Evolutionary conservation across 2,113 vertebrate genomes (phyloP), one percentile per base, ranked within the genome.

Genomic region (Petrocephalus zakoni): DNA sequence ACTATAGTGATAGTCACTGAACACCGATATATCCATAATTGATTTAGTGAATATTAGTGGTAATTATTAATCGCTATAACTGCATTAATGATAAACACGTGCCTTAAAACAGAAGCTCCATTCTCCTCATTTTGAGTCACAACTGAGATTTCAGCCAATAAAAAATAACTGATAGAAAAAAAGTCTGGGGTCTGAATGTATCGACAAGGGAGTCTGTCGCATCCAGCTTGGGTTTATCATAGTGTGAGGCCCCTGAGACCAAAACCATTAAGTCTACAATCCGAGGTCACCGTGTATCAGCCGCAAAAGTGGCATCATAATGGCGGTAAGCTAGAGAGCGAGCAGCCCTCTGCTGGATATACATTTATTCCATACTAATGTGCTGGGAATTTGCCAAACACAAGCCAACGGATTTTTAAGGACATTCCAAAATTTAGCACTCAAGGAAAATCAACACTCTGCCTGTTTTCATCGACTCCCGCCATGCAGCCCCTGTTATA

Each of bases 371-470:
- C 88, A 89, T 21, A 29, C 21, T 64, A 86, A 58, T 75, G 64
- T 81, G 78, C 68, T 17, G 52, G 34, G 34, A 89, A 55, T 58
- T 21, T 29, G 25, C 86, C 56, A n/a, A 37, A 56, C 34, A 22
- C 42, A 87, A 87, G 56, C 46, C 55, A 89, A 89, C 25, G n/a
- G 46, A 55, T 55, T 78, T 88, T 47, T 55, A 72, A 88, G 34
- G 19, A 88, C 72, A 82, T 52, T 53, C 29, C 29, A 49, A 56
- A 56, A 56, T 82, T 53, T 42, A 78, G 72, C 51, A 55, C 47
- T 82, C 13, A 82, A 82, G 29, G 72, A 81, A 88, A 88, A 88
- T 81, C 56, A 88, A 88, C 64, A 88, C 84, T 86, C 51, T 61
- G 34, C 53, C 55, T 87, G 53, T 25, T 47, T 19, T 19, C 68